Evolutionary conservation across 2,888 invertebrate species (phyloP), one percentile per base, ranked within the genome.

Genomic region (Anoplius nigerrimus): DNA sequence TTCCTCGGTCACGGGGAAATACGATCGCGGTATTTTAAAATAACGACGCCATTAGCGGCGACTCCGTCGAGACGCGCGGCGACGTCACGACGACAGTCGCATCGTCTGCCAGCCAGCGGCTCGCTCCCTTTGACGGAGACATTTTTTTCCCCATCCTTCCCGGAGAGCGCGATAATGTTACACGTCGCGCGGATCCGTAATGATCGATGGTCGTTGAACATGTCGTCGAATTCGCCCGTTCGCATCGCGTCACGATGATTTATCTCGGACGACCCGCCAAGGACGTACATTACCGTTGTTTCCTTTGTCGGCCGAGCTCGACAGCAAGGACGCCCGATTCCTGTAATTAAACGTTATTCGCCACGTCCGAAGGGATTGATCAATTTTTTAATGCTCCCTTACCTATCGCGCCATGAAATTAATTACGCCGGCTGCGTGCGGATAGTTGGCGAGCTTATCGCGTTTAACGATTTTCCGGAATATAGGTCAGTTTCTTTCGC

Each of bases 21-120:
- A 86, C 78, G 85, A 85, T 84, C 86, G 84, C 83, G 84, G 85
- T 85, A 84, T 87, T 86, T 86, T 85, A 85, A 84, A 88, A 86
- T 88, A 88, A 87, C 85, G 87, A 87, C 80, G 84, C 86, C 86
- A 87, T 88, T 87, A 88, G 84, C 81, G 82, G 80, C 65, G 82
- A 83, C 34, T 34, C 34, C 34, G 34, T 34, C 34, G 34, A 34
- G 34, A 34, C 34, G 34, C 34, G 11, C 34, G 24, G 34, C 46
- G 66, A 42, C 51, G 42, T 45, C 56, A 62, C 16, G 34, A 55
- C 56, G 43, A 62, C 51, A 63, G 48, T 56, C n/a, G 42, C 15
- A 46, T 27, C 18, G 51, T 13, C 8, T 34, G 34, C 81, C 77
- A 81, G 82, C 82, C 82, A 83, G 85, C 81, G 76, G 80, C 82